These are phyloP conservation scores for Erethizon dorsatum DNA, from an alignment of 2,797 vertebrate genomes.

Conservation along the genomic window DNA sequence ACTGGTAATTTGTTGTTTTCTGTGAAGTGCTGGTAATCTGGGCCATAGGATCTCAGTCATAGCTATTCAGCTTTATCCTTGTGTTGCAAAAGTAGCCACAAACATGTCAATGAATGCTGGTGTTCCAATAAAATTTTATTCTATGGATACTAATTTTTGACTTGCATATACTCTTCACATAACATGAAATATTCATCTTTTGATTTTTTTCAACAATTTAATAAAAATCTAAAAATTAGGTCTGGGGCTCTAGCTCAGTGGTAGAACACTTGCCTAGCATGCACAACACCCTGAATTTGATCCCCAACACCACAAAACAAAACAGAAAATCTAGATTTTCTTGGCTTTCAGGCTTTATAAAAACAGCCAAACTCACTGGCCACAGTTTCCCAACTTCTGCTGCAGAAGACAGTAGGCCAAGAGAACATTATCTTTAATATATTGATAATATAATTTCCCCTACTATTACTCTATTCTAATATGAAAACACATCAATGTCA, in stretches of 20 bases:
- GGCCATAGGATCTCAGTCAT: neutral
- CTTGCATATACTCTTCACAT: constrained; percentile 39
- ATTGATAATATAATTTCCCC: constrained; percentile 42
- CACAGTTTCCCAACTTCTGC: neutral
- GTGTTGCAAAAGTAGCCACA: constrained; percentile 12
- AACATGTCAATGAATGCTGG: neutral
- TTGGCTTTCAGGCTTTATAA: neutral
- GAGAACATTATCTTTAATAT: constrained; percentile 31
- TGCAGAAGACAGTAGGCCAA: neutral
- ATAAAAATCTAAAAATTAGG: neutral
- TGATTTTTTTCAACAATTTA: constrained; percentile 38
- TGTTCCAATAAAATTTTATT: constrained; percentile 52
- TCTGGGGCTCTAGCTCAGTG: neutral
- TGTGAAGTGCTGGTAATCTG: neutral
- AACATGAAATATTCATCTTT: constrained; percentile 32
- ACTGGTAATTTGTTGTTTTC: neutral
- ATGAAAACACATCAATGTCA: constrained; percentile 43
- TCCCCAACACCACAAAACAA: neutral
- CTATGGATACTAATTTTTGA: constrained; percentile 31
- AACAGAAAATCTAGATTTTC: neutral
- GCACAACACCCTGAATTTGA: neutral
- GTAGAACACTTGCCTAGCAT: neutral
- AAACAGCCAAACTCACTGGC: neutral
- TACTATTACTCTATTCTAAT: neutral
- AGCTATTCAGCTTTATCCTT: neutral